A percentile compares a stretch with the other conserved stretches of the same genome.
Evolutionary conservation across 2,113 vertebrate species (phyloP).

Genomic region (Hystrix brachyura): DNA sequence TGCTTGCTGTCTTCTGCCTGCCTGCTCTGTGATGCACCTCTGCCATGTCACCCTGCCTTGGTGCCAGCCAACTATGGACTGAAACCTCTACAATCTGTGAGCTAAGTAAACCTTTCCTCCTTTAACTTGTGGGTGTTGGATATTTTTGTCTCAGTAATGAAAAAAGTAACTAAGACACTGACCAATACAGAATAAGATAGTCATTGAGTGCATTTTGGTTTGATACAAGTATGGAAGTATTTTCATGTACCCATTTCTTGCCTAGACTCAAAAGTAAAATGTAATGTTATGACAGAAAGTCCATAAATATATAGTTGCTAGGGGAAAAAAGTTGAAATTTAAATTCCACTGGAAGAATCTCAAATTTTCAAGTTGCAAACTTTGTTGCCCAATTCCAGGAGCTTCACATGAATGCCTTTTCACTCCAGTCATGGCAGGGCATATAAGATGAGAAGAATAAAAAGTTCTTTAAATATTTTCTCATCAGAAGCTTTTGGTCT

Average conservation of each 20-base stretch:
- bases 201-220: background rate
- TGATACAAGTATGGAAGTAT: constrained; percentile 37
- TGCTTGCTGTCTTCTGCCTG: no score
- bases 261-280: constrained; percentile 59
- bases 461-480: background rate
- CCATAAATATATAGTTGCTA: background rate
- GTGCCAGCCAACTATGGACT: no score
- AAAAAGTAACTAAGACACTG: no score
- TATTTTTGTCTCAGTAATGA: no score
- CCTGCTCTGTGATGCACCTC: no score
- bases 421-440: background rate
- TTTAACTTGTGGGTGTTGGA: no score
- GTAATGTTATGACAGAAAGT: background rate
- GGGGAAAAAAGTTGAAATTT: background rate
- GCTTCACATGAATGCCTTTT: background rate
- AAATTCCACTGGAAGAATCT: background rate
- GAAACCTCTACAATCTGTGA: no score
- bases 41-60: no score
- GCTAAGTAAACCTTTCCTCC: no score
- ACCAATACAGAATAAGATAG: background rate
- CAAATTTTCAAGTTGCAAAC: background rate
- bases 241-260: constrained; percentile 2
- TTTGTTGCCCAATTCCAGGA: background rate
- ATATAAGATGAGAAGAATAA: background rate
- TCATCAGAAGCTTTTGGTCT: constrained; percentile 2